Base-by-base conservation (phyloP, 2,888 invertebrate species). In the Coronaproctus castanopsis region DNA sequence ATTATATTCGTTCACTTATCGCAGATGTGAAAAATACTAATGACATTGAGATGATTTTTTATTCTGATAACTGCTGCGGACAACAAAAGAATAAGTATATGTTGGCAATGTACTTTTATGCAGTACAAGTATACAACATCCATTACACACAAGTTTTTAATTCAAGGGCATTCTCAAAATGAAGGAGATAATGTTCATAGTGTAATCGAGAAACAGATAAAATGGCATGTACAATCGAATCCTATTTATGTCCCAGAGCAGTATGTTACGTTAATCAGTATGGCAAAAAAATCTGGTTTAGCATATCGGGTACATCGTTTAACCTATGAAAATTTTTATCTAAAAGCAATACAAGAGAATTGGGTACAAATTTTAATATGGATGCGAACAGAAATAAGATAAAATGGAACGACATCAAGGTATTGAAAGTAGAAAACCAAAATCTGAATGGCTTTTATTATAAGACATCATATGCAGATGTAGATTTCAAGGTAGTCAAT, bases 61-160 rank as follows among this genome's bases (percentile, higher is more conserved):
- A 65, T 61, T 65, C 63, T 3, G 65, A 66, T 53, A 65, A 65
- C 50, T 66, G 66, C 58, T 59, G 58, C 21, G 66, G 66, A n/a
- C 66, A 65, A 58, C 65, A 66, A 57, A 57, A 61, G 56, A 65
- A 66, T 61, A 62, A 63, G 52, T 63, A 63, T 53, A 49, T 65
- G 24, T 54, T 65, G 57, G 54, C 60, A 21, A 49, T 64, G 52
- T 65, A 65, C 57, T 20, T 60, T n/a, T 63, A 61, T 55, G 63
- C 65, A 51, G 55, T 64, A 22, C 51, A 55, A 18, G 62, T 21
- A 55, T 59, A 14, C 48, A 48, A 52, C 18, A 20, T 53, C 53
- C 14, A 57, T 60, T 19, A 60, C 62, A n/a, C 57, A 62, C 50
- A 60, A 62, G 20, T 62, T 36, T 55, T 36, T 57, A 2, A 57